Evolutionary conservation across 1,140 invertebrate genomes (phyloP), one percentile per base, ranked within the genome.

Genomic region (Macrocentrus cingulum): DNA sequence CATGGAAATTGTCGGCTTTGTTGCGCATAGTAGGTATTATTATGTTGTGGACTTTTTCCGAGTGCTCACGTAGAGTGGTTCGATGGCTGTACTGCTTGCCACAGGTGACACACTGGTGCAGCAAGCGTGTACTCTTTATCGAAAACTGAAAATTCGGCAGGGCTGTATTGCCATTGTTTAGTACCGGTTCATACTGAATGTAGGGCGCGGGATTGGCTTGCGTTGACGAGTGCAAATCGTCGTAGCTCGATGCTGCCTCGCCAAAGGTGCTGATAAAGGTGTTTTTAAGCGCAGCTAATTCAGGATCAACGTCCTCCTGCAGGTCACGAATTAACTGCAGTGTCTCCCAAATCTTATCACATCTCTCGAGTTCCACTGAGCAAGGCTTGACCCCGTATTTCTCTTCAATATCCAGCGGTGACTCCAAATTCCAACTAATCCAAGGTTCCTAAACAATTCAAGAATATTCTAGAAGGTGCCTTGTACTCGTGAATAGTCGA

Each of bases 71-170:
- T 6, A 80, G 45, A 1, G 55, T 48, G 9, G 54, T 29, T 25
- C 66, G 70, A 39, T 67, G 54, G 1, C 49, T 37, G 48, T 72
- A 80, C 29, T 71, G 56, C 29, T 65, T 71, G 1, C 69, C 69
- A 56, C 77, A 80, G 13, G 60, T 64, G 15, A 36, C 19, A 52
- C 78, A 80, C 20, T 68, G 61, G 48, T 66, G 77, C 5, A 74
- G 23, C 11, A 63, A 67, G 7, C 54, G 65, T 53, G 60, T 66
- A 22, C 51, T 65, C 58, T 70, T 69, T 1, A 74, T 62, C 13
- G 68, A 66, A 22, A 76, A 68, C 53, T 69, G 59, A 23, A 76
- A 75, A 64, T 72, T 66, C 42, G 67, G 60, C 45, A 66, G n/a
- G 15, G 60, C 41, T 20, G 36, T 22, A 50, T 69, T 68, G 19